phyloP scores from a whole-genome alignment of 2,888 invertebrate genomes.

The Tubulanus polymorphus region DNA sequence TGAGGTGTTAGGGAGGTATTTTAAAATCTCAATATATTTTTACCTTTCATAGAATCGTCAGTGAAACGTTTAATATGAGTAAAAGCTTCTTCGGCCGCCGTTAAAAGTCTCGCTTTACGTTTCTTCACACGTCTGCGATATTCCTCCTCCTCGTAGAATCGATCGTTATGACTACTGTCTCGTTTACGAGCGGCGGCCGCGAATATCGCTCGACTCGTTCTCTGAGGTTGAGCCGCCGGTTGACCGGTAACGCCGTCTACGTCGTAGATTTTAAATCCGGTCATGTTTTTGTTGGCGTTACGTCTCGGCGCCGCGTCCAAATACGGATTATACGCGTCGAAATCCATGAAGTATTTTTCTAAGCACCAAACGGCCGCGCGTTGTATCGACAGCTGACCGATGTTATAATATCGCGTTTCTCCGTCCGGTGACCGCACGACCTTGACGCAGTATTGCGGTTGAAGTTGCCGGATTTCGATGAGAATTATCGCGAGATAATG shows the following conservation, averaged over 20 bases:
- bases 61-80: conserved; percentile 94
- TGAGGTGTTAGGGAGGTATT: too few relatives aligned
- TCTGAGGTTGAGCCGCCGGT: conserved; percentile 29
- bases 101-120: conserved; percentile 80
- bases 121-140: conserved; percentile 90
- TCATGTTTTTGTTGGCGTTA: conserved; percentile 29
- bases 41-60: too few relatives aligned
- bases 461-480: conserved; percentile 87
- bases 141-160: conserved; percentile 95
- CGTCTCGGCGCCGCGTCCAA: conserved; percentile 38
- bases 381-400: conserved; percentile 75
- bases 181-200: conserved; percentile 77
- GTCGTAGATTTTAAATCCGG: conserved; percentile 83
- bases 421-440: conserved; percentile 95
- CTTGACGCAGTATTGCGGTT: conserved; percentile 69
- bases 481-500: conserved; percentile 91
- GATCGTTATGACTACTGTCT: conserved; percentile 90
- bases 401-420: conserved; percentile 76
- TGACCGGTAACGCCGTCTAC: conserved; percentile 66
- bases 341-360: conserved; percentile 90
- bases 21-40: too few relatives aligned
- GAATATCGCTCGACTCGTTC: conserved; percentile 40
- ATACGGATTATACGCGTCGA: conserved; percentile 94
- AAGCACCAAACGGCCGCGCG: conserved; percentile 91
- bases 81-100: conserved; percentile 96